Evolutionary conservation across 2,797 vertebrate species (phyloP).

Genomic region (Xiphorhynchus erythropygius): DNA sequence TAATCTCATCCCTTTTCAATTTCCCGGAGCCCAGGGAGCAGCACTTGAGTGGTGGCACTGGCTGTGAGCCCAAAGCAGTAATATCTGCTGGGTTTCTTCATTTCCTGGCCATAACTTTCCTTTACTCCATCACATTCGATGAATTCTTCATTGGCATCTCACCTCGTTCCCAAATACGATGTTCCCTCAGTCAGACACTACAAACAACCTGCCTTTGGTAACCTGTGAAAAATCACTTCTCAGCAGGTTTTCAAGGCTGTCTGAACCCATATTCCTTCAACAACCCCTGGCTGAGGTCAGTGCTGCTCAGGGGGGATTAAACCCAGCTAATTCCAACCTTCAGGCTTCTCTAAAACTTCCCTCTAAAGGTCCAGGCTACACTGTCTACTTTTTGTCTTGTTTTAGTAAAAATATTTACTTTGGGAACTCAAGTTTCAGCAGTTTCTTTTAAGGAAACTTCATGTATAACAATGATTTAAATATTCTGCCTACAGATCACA

Average conservation of each 20-base stretch:
- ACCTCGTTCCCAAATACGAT: fast-evolving
- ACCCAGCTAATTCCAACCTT: neutral
- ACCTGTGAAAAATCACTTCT: neutral
- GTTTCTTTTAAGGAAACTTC: neutral
- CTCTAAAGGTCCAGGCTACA: neutral
- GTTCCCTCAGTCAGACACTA: neutral
- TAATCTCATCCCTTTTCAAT: neutral
- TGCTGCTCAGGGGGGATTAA: neutral
- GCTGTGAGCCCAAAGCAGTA: neutral
- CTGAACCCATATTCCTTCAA: neutral
- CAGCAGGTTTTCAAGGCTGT: neutral
- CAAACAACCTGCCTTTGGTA: neutral
- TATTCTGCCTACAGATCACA: neutral
- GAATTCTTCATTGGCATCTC: neutral
- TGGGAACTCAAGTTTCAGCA: neutral
- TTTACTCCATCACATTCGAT: neutral
- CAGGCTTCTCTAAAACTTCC: neutral
- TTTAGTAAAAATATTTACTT: neutral
- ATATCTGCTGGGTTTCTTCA: neutral
- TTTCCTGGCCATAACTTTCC: neutral
- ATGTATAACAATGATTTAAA: neutral
- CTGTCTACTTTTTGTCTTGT: fast-evolving
- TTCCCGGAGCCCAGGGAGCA: neutral
- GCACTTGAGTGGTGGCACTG: fast-evolving
- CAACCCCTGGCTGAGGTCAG: neutral